Percentiles rank a stretch among this genome's conserved stretches.
phyloP scores from a whole-genome alignment of 2,113 vertebrate species.

The Sebastes schlegelii region DNA sequence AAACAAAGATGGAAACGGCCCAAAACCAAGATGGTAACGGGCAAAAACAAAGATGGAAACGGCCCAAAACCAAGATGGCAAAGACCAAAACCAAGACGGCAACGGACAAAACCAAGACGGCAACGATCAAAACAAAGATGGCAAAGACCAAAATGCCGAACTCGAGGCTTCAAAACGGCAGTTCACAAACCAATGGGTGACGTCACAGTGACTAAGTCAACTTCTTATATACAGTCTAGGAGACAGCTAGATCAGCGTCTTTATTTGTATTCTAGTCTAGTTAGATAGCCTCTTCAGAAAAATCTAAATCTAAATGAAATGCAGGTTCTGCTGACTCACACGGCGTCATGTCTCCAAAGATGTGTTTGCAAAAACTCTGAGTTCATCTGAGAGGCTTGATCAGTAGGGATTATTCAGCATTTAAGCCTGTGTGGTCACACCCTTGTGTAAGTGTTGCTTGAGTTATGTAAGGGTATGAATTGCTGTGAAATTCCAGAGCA shows the following conservation, averaged over 20 bases:
- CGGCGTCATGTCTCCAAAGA: background rate
- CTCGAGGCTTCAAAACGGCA: no score
- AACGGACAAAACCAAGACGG: no score
- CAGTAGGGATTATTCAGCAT: background rate
- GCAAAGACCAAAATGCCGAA: no score
- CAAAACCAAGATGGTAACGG: no score
- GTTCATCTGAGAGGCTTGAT: background rate
- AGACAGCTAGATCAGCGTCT: background rate
- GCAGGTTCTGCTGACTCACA: background rate
- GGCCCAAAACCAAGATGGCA: no score
- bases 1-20: no score
- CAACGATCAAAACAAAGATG: no score
- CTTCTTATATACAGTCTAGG: background rate
- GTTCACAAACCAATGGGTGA: no score
- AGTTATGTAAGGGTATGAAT: slow-evolving; percentile 6
- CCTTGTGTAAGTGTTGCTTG: background rate
- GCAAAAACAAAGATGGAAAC: no score
- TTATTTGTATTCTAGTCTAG: background rate
- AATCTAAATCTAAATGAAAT: background rate
- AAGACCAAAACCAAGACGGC: no score
- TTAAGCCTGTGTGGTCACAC: slow-evolving; percentile 12
- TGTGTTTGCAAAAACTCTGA: background rate
- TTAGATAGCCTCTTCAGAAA: background rate
- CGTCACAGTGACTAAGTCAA: no score
- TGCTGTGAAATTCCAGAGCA: slow-evolving; percentile 20